phyloP scores from a whole-genome alignment of 2,888 invertebrate genomes.

The Eilema depressum region DNA sequence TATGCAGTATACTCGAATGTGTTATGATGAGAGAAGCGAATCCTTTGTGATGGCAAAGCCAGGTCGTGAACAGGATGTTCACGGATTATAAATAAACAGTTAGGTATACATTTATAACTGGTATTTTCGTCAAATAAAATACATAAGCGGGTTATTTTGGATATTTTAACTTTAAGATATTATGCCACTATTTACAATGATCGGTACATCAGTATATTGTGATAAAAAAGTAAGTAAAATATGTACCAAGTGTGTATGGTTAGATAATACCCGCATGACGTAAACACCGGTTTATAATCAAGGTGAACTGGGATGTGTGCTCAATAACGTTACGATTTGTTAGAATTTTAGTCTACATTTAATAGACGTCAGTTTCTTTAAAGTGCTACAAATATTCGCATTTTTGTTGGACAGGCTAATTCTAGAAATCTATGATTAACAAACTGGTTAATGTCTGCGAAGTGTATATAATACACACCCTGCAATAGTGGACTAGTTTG shows the following conservation, averaged over 20 bases:
- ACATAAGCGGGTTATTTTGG: background rate
- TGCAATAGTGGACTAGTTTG: background rate
- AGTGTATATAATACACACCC: background rate
- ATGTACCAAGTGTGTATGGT: conserved; percentile 37
- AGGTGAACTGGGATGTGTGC: conserved; percentile 60
- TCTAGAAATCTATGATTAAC: background rate
- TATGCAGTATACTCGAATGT: background rate
- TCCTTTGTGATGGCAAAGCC: background rate
- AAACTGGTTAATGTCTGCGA: conserved; percentile 4
- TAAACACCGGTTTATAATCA: conserved; percentile 56
- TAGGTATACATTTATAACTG: background rate
- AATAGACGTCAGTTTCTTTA: background rate
- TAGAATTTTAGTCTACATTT: conserved; percentile 21
- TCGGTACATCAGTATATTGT: conserved; percentile 10
- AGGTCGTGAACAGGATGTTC: background rate
- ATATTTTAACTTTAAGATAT: background rate
- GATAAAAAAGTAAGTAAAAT: conserved; percentile 36
- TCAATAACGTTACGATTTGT: conserved; percentile 47
- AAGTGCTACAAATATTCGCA: background rate
- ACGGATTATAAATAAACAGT: background rate
- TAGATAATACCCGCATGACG: conserved; percentile 65
- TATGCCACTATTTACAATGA: background rate
- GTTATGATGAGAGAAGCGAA: background rate
- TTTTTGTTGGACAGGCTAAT: background rate
- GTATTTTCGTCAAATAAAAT: background rate